phyloP scores from a whole-genome alignment of 2,888 invertebrate species.

The Cryptus viduatorius region DNA sequence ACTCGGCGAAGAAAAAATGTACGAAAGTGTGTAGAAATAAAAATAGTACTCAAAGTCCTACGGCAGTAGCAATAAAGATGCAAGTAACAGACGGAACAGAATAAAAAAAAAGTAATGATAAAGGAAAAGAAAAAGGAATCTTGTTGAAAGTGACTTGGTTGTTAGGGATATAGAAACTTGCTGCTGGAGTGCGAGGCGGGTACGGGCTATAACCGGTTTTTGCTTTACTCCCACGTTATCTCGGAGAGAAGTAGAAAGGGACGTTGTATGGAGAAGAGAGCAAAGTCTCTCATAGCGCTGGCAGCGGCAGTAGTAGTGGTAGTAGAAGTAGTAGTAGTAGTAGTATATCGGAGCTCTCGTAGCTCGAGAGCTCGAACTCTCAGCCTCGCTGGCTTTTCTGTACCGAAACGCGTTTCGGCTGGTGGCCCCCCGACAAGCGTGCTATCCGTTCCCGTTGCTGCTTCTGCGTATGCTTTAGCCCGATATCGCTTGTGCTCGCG shows the following conservation, averaged over 20 bases:
- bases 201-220: conserved; percentile 56
- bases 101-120: not conserved
- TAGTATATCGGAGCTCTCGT: conserved; percentile 46
- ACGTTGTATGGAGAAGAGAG: not conserved
- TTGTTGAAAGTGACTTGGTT: conserved; percentile 30
- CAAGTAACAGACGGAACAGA: not conserved
- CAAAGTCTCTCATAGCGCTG: not conserved
- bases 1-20: no score
- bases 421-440: conserved; percentile 23
- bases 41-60: not conserved
- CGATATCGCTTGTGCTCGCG: conserved; percentile 67
- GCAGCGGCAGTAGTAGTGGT: not conserved
- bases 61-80: not conserved
- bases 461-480: conserved; percentile 21
- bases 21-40: not conserved
- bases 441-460: conserved; percentile 50
- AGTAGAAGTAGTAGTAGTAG: conserved; percentile 4
- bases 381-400: conserved; percentile 21
- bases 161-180: conserved; percentile 36
- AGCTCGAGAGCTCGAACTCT: conserved; percentile 45
- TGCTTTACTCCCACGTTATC: conserved; percentile 46
- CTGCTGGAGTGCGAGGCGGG: conserved; percentile 5
- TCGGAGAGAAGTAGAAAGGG: conserved; percentile 47
- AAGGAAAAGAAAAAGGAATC: conserved; percentile 23
- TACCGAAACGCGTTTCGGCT: conserved; percentile 47